Evolutionary conservation across 2,888 invertebrate genomes (phyloP).

Genomic region (Polydrusus cervinus): DNA sequence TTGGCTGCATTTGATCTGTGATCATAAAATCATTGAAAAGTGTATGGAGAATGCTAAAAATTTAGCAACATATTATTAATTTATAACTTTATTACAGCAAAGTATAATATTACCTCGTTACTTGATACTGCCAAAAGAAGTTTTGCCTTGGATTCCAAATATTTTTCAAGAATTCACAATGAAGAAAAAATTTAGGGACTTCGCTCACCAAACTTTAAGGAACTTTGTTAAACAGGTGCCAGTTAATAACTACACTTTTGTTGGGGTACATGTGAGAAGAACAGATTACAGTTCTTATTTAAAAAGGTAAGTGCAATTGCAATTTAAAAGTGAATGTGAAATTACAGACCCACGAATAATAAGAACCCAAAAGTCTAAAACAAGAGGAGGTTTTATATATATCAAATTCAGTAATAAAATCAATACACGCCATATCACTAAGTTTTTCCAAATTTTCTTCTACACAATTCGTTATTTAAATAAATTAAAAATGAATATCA

Average conservation of each 20-base stretch:
- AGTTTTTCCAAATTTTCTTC: too few species aligned
- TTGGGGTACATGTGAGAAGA: slow-evolving; percentile 74
- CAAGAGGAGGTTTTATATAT: too few species aligned
- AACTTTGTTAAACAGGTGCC: slow-evolving; percentile 58
- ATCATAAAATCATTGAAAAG: too few species aligned
- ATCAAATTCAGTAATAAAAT: too few species aligned
- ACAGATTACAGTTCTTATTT: slow-evolving; percentile 75
- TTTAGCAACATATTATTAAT: neutral
- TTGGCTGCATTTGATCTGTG: too few species aligned
- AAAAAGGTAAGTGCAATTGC: slow-evolving; percentile 64
- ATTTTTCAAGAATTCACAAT: slow-evolving; percentile 75
- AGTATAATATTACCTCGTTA: slow-evolving; percentile 74
- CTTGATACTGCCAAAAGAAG: slow-evolving; percentile 73
- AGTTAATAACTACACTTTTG: slow-evolving; percentile 30
- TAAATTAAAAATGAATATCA: too few species aligned
- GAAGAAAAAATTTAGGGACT: slow-evolving; percentile 70
- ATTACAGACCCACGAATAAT: too few species aligned
- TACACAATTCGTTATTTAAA: too few species aligned
- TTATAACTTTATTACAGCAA: slow-evolving; percentile 9
- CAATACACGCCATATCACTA: too few species aligned
- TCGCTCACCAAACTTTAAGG: slow-evolving; percentile 71
- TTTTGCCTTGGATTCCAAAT: slow-evolving; percentile 75
- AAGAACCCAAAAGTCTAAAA: too few species aligned
- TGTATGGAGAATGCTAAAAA: too few species aligned
- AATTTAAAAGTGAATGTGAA: too few species aligned